Evolutionary conservation across 2,113 vertebrate genomes (phyloP), one percentile per base, ranked within the genome.

Genomic region (Amazona vittata): DNA sequence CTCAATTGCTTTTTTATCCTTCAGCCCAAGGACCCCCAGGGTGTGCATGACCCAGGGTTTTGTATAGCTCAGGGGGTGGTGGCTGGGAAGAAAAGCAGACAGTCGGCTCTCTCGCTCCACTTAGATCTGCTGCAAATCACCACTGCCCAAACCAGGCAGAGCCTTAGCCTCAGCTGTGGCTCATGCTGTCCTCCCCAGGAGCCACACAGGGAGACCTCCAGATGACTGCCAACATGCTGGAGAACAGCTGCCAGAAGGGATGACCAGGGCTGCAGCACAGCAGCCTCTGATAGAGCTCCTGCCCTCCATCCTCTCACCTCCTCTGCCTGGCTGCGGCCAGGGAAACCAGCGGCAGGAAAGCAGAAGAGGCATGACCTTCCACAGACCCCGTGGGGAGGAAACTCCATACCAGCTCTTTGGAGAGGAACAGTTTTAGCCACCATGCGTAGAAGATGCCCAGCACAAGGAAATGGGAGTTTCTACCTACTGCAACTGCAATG

Each of bases 361-460:
- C 15, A 31, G 35, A 55, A 31, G 39, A 60, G 39, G 9, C 10
- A 39, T 0, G 0, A 65, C 33, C 20, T 75, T 74, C 55, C 68
- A 39, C 37, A 57, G 11, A 29, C 8, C 33, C 13, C 0, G 0
- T 2, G 5, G 5, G 10, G 16, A 47, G 19, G 29, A 80, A 93
- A 25, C 21, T 35, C 69, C 1, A 0, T 20, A 39, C 29, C 25
- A 44, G 29, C 46, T 59, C 43, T 67, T 43, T 35, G 39, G 41
- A 89, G 65, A 53, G 16, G 43, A 87, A 43, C 12, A 3, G 22
- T 41, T 83, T 69, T 6, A 60, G 26, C 37, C 0, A 0, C 53
- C 70, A 12, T 1, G 2, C 2, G 7, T 35, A 67, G 59, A 65
- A 75, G 37, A 37, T 35, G 31, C 1, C 3, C 13, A 53, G 50